A percentile compares a stretch with the other conserved stretches of the same genome.
Conservation (phyloP, 2,113 vertebrate genomes). For the Alligator mississippiensis region DNA sequence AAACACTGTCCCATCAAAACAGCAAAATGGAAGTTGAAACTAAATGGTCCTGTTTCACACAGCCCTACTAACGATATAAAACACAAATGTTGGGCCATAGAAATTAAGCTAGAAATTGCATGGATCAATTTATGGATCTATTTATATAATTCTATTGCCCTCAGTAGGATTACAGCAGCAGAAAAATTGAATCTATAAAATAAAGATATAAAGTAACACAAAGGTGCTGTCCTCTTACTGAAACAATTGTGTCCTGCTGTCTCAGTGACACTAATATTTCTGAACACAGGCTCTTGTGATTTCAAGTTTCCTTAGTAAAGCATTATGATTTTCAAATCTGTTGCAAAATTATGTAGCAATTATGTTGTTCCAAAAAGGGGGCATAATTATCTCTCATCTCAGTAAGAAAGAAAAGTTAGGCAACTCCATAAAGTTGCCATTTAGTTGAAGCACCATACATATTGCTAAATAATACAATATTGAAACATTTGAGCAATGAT, state of each 20-base stretch:
- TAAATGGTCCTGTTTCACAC: too few relatives aligned
- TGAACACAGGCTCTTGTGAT: neutral
- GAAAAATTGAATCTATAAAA: neutral
- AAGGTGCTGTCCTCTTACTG: neutral
- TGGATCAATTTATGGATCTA: neutral
- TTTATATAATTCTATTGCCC: neutral
- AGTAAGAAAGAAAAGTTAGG: too few relatives aligned
- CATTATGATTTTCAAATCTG: neutral
- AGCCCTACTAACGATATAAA: neutral
- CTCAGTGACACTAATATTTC: neutral
- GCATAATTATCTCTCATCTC: neutral
- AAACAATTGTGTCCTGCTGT: neutral
- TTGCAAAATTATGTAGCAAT: neutral
- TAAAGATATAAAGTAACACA: neutral
- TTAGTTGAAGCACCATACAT: neutral
- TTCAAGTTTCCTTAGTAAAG: neutral
- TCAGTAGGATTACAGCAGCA: neutral
- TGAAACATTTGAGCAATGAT: neutral
- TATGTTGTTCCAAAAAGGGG: neutral
- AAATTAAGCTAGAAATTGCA: neutral
- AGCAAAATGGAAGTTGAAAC: too few relatives aligned
- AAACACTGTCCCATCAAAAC: too few relatives aligned
- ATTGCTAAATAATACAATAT: neutral
- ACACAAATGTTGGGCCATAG: neutral
- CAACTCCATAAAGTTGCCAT: neutral